Evolutionary conservation across 2,113 vertebrate genomes (phyloP), one percentile per base, ranked within the genome.

Genomic region (Varanus salvator): DNA sequence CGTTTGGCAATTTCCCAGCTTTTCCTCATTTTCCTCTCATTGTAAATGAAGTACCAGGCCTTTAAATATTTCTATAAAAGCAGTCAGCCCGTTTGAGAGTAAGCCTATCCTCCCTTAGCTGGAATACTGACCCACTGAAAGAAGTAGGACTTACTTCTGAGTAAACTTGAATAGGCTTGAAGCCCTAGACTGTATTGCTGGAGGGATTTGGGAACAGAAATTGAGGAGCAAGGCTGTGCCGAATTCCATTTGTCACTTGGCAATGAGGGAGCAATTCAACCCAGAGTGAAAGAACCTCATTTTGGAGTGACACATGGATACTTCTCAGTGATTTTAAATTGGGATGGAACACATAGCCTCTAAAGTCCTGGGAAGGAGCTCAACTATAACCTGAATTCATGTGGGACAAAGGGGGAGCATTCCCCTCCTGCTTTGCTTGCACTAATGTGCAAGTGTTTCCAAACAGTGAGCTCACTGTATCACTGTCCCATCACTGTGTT

Each of bases 381-480:
- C 77, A 48, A 92, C 91, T 89, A 89, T 50, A 75, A 72, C 92
- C 85, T 71, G 80, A 94, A 91, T 92, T 93, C 93, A 78, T 91
- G 17, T 84, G 89, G 91, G 87, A 85, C 84, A 44, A 84, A 84
- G 87, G 29, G 8, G 69, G 86, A 87, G 34, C 91, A 68, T 94
- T 93, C 89, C 92, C 38, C 93, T 88, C 82, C 34, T 87, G 91
- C 85, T 77, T 88, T 38, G 89, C 48, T 87, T 60, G 57, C 52
- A 76, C n/a, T 80, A 85, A 88, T 88, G 90, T 91, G 91, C 90
- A 34, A 89, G 85, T 86, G 89, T 77, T 89, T 52, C 80, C 89
- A 87, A 93, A 95, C 95, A 96, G 93, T 92, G 94, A 82, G 81
- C 87, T 92, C 85, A 94, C 93, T 96, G 94, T 95, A 84, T 80